These are phyloP conservation scores for Ameiurus melas DNA, from an alignment of 2,113 vertebrate species.

Conservation along the genomic window DNA sequence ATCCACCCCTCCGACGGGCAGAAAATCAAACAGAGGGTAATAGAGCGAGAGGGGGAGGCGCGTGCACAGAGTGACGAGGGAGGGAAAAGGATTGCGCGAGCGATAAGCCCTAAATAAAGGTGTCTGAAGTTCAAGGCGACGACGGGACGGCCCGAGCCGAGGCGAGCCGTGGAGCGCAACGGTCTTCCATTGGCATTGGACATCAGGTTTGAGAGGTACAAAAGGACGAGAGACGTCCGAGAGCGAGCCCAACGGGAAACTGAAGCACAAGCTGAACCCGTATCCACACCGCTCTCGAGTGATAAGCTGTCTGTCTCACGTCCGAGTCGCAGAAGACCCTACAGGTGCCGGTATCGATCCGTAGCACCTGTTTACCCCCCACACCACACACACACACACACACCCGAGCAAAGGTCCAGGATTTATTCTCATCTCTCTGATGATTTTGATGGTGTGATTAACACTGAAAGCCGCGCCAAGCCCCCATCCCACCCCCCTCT, in stretches of 20 bases:
- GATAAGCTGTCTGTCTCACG: conserved; percentile 72
- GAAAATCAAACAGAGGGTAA: conserved; percentile 72
- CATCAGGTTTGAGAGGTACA: conserved; percentile 45
- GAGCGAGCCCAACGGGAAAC: conserved; percentile 21
- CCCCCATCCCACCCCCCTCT: not conserved
- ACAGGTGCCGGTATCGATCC: conserved; percentile 73
- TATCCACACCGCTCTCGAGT: conserved; percentile 66
- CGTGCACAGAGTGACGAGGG: conserved; percentile 47
- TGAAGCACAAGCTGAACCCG: conserved; percentile 57
- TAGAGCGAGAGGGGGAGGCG: conserved; percentile 57
- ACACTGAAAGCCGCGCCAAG: conserved; percentile 68
- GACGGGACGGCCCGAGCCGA: not conserved
- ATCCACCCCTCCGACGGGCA: conserved; percentile 76
- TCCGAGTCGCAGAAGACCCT: conserved; percentile 67
- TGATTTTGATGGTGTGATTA: conserved; percentile 74
- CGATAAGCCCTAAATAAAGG: not conserved
- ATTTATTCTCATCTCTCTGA: conserved; percentile 70
- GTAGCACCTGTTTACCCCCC: conserved; percentile 55
- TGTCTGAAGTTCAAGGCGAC: not conserved
- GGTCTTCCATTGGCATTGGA: conserved; percentile 12
- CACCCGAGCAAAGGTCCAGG: conserved; percentile 52
- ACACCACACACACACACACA: conserved; percentile 29
- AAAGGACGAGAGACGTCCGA: conserved; percentile 37
- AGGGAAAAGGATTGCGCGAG: conserved; percentile 27
- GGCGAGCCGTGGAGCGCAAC: not conserved